A percentile compares a stretch with the other conserved stretches of the same genome.
These are phyloP conservation scores for Lepidocyrtinus sp. DNA, from an alignment of 2,888 invertebrate species.

Conservation along the genomic window DNA sequence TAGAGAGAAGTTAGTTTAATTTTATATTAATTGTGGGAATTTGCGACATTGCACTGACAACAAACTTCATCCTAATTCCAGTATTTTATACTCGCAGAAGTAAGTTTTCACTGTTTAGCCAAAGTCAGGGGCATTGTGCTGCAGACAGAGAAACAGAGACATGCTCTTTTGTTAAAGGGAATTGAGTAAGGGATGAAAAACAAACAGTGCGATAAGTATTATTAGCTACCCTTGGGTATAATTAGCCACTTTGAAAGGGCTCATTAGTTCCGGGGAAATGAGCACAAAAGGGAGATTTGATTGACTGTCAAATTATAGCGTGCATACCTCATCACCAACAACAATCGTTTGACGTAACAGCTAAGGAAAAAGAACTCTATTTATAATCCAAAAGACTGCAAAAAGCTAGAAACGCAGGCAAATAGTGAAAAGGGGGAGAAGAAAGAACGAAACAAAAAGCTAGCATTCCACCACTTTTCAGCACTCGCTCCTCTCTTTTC, in stretches of 20 bases:
- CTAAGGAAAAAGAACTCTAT: not conserved
- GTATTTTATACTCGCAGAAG: no score
- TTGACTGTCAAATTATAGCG: conserved; percentile 55
- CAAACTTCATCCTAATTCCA: no score
- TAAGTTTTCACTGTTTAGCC: no score
- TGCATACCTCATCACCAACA: conserved; percentile 13
- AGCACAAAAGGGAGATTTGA: conserved; percentile 53
- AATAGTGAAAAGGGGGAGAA: conserved; percentile 6
- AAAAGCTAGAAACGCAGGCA: not conserved
- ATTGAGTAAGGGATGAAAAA: not conserved
- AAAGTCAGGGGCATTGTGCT: not conserved
- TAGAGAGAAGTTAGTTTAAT: no score
- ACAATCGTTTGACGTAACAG: no score
- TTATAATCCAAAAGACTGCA: no score
- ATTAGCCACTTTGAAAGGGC: conserved; percentile 49
- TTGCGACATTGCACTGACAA: no score
- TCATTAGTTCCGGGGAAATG: conserved; percentile 47
- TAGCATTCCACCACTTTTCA: no score
- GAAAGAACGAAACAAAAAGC: not conserved
- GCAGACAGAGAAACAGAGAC: not conserved
- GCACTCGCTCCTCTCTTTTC: no score
- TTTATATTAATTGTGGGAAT: no score
- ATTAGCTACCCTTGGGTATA: conserved; percentile 32
- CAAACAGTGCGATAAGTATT: not conserved
- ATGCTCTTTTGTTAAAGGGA: not conserved